Conservation (phyloP, 1,140 invertebrate genomes). For the roundworm (Caenorhabditis elegans) region DNA sequence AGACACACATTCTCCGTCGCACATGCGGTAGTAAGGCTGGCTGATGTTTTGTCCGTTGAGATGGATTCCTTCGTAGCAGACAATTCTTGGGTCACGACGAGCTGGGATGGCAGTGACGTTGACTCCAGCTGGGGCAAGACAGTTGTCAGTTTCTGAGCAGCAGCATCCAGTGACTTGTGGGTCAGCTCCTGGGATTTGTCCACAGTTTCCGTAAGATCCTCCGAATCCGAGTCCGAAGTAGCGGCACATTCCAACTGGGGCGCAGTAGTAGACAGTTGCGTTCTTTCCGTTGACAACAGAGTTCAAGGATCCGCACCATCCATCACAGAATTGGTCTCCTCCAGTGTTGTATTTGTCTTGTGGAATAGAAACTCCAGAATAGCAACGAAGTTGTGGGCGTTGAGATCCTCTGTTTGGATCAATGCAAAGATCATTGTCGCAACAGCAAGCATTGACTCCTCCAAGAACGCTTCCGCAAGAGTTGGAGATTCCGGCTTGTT, state of each 20-base stretch:
- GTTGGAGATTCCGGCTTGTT: slow-evolving; percentile 21
- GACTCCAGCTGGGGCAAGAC: slow-evolving; percentile 2
- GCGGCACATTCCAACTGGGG: slow-evolving; percentile 37
- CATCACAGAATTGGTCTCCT: slow-evolving; percentile 35
- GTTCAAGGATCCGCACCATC: slow-evolving; percentile 32
- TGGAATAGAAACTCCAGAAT: slow-evolving; percentile 42
- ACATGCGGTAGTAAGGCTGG: slow-evolving; percentile 21
- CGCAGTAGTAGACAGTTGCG: slow-evolving; percentile 38
- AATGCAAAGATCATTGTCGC: slow-evolving; percentile 42
- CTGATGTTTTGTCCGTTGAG: slow-evolving; percentile 35
- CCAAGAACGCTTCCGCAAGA: slow-evolving; percentile 6
- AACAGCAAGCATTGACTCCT: neutral
- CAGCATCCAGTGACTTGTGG: slow-evolving; percentile 35
- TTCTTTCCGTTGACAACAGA: slow-evolving; percentile 40
- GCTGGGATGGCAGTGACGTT: slow-evolving; percentile 29
- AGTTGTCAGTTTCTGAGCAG: slow-evolving; percentile 36
- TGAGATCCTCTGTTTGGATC: slow-evolving; percentile 22
- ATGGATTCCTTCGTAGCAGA: slow-evolving; percentile 44
- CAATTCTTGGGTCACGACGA: slow-evolving; percentile 32
- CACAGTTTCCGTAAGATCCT: slow-evolving; percentile 33
- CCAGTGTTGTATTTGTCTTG: slow-evolving; percentile 24
- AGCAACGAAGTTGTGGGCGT: slow-evolving; percentile 38
- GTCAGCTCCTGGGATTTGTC: slow-evolving; percentile 19
- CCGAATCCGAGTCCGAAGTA: slow-evolving; percentile 38
- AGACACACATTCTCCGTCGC: slow-evolving; percentile 41